These are phyloP conservation scores for Thereva nobilitata DNA, from an alignment of 2,888 invertebrate species.

Conservation along the genomic window DNA sequence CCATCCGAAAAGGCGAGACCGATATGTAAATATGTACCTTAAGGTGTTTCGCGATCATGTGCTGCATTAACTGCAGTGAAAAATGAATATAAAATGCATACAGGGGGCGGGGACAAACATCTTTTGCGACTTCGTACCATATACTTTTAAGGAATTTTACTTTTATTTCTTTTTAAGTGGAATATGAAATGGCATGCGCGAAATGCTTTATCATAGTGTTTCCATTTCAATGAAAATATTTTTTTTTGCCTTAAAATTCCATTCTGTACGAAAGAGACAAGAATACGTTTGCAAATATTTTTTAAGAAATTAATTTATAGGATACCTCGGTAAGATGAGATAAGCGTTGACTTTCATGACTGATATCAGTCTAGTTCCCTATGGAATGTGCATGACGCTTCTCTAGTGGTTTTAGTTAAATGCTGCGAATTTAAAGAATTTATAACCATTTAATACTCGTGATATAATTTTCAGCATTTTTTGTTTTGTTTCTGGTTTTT, in stretches of 20 bases:
- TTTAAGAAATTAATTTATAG: constrained; percentile 25
- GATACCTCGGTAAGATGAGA: background rate
- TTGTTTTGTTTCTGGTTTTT: background rate
- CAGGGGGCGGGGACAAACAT: background rate
- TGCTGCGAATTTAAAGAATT: background rate
- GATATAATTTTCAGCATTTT: background rate
- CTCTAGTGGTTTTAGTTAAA: constrained; percentile 2
- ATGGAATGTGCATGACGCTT: constrained; percentile 9
- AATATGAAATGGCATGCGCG: too few relatives aligned
- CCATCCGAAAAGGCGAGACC: constrained; percentile 3
- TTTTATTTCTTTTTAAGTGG: background rate
- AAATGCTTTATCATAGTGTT: too few relatives aligned
- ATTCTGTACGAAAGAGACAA: constrained; percentile 13
- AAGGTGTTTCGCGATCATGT: background rate
- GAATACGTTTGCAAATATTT: constrained; percentile 25
- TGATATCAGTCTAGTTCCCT: constrained; percentile 16
- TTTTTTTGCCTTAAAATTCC: too few relatives aligned
- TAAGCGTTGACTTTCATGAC: constrained; percentile 17
- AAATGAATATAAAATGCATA: constrained; percentile 1
- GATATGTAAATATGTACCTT: constrained; percentile 14
- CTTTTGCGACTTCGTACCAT: background rate
- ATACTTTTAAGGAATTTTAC: background rate
- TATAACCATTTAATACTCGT: background rate
- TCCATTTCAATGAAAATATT: too few relatives aligned
- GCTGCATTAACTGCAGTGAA: constrained; percentile 9